Evolutionary conservation across 2,797 vertebrate genomes (phyloP).

Genomic region (Parauchenoglanis ngamensis): DNA sequence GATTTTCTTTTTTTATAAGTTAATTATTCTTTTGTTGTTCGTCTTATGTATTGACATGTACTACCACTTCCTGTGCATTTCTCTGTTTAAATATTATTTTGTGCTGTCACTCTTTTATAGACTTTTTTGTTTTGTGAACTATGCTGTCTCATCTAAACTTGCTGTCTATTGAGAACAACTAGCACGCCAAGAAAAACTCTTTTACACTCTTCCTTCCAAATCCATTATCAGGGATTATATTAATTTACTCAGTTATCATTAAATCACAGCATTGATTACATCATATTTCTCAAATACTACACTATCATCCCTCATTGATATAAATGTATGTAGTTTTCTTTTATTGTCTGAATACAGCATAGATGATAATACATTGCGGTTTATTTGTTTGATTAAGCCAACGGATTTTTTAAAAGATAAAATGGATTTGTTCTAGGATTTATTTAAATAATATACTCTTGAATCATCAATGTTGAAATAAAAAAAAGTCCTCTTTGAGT

Average conservation of each 20-base stretch:
- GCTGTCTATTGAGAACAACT: no score
- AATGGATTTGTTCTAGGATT: not conserved
- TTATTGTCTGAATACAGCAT: not conserved
- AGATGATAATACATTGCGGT: not conserved
- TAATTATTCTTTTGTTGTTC: no score
- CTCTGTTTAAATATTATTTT: not conserved
- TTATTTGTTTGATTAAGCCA: no score
- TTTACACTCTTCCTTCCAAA: not conserved
- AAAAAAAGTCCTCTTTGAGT: not conserved
- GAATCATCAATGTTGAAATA: not conserved
- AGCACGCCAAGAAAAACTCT: no score
- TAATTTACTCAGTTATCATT: not conserved
- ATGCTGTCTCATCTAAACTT: no score
- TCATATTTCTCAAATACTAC: not conserved
- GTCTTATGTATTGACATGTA: no score
- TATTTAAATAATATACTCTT: not conserved
- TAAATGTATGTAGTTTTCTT: not conserved
- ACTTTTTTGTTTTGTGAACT: no score
- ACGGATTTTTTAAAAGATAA: not conserved
- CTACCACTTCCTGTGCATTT: not conserved
- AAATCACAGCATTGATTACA: not conserved
- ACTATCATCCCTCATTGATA: not conserved
- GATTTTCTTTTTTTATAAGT: no score
- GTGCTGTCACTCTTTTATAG: not conserved
- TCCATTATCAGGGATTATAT: not conserved